Evolutionary conservation across 2,113 vertebrate species (phyloP).

Genomic region (Smithornis capensis): DNA sequence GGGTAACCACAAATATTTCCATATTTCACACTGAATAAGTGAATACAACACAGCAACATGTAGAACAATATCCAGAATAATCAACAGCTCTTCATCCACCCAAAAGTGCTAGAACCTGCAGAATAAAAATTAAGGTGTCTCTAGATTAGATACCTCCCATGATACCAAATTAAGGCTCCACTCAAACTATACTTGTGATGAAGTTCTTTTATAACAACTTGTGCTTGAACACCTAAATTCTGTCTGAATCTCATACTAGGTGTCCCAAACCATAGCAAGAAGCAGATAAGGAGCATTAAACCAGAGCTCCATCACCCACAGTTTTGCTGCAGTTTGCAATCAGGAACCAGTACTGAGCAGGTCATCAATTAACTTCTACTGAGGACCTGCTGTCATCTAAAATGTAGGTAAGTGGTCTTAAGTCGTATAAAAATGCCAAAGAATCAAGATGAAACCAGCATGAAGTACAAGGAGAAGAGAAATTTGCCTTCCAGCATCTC

Average conservation of each 20-base stretch:
- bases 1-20: neutral
- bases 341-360: neutral
- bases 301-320: neutral
- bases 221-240: neutral
- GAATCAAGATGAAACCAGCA: neutral
- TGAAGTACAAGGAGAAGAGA: neutral
- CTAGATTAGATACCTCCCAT: neutral
- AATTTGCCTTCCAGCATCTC: neutral
- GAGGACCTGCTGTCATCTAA: neutral
- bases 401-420: neutral
- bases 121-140: neutral
- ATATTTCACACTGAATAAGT: neutral
- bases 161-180: neutral
- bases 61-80: neutral
- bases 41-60: neutral
- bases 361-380: neutral
- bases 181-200: neutral
- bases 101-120: neutral
- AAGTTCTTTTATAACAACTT: neutral
- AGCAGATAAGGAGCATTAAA: neutral
- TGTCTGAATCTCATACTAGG: neutral
- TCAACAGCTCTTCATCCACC: neutral
- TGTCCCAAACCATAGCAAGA: neutral
- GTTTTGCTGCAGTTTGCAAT: neutral
- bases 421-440: neutral